phyloP scores from a whole-genome alignment of 2,113 vertebrate species.

The Brachypodius melanocephalos region DNA sequence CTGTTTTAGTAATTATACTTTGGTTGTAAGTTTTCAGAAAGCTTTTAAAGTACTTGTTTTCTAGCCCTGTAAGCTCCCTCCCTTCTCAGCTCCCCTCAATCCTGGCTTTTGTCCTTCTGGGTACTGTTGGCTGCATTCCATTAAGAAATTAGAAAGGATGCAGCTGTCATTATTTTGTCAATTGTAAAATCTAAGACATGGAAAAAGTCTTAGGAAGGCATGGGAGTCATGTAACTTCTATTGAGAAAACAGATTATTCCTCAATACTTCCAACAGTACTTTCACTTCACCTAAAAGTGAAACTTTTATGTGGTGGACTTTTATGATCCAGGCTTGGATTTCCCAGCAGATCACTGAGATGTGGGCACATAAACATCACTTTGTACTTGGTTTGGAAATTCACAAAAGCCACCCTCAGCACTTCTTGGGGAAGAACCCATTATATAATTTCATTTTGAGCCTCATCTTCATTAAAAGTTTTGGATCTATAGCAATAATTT shows the following conservation, averaged over 20 bases:
- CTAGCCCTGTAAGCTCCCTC: neutral
- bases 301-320: neutral
- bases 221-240: neutral
- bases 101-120: neutral
- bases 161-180: slow-evolving; percentile 10
- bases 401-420: neutral
- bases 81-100: neutral
- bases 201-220: neutral
- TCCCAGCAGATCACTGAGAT: neutral
- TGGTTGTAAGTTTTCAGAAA: slow-evolving; percentile 26
- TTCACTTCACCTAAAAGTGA: neutral
- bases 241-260: neutral
- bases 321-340: neutral
- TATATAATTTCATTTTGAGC: neutral
- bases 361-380: neutral
- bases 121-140: neutral
- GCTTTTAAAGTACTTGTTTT: slow-evolving; percentile 10
- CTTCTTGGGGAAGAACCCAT: neutral
- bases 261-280: neutral
- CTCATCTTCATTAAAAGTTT: neutral
- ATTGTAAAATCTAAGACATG: neutral
- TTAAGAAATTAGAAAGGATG: slow-evolving; percentile 34
- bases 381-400: neutral
- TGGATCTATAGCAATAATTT: neutral
- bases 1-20: slow-evolving; percentile 63